Evolutionary conservation across 2,888 invertebrate species (phyloP).

Genomic region (Elaeidobius kamerunicus): DNA sequence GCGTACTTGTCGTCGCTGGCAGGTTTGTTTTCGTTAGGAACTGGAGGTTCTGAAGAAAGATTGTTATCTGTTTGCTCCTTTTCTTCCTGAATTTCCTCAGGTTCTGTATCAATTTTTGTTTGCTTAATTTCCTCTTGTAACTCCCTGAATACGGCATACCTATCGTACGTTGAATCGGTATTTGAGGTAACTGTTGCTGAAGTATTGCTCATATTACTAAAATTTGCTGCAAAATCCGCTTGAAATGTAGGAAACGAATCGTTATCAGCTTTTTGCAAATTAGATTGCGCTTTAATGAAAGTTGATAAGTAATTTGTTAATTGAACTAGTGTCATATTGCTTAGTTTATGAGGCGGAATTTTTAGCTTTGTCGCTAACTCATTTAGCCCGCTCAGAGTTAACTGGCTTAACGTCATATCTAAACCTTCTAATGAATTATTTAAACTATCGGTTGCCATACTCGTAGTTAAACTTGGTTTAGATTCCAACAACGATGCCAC

Average conservation of each 20-base stretch:
- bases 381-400: constrained; percentile 77
- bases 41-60: constrained; percentile 9
- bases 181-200: constrained; percentile 10
- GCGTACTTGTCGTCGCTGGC: constrained; percentile 56
- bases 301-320: constrained; percentile 75
- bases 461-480: constrained; percentile 41
- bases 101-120: constrained; percentile 47
- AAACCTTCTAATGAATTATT: constrained; percentile 51
- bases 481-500: constrained; percentile 39
- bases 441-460: constrained; percentile 41
- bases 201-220: constrained; percentile 56
- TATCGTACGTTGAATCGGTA: constrained; percentile 58
- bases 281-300: constrained; percentile 49
- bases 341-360: constrained; percentile 74
- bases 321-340: constrained; percentile 84
- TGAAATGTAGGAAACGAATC: constrained; percentile 60
- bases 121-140: constrained; percentile 71
- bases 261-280: constrained; percentile 36
- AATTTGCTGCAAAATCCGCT: constrained; percentile 65
- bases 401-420: constrained; percentile 79
- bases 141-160: constrained; percentile 87
- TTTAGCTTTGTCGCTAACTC: constrained; percentile 73
- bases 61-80: constrained; percentile 32
- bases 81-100: constrained; percentile 41
- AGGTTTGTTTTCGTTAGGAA: constrained; percentile 47